Conservation (phyloP, 2,113 vertebrate genomes). For the Indicator maculatus region DNA sequence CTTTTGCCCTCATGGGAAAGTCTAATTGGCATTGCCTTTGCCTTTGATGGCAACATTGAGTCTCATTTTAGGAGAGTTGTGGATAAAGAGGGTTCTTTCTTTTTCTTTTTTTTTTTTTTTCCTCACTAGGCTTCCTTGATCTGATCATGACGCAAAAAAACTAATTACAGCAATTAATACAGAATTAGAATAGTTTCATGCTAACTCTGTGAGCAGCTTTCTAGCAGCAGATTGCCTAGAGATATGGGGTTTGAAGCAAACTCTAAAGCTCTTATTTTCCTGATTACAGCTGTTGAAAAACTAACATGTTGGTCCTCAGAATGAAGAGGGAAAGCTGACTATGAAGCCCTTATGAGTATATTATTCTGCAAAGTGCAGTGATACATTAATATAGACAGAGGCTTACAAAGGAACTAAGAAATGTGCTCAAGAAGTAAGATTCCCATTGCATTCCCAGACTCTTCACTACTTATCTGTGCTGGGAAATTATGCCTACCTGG, state of each 20-base stretch:
- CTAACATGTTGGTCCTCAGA: conserved; percentile 71
- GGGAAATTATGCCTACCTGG: conserved; percentile 45
- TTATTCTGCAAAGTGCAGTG: conserved; percentile 64
- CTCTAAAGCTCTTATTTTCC: conserved; percentile 71
- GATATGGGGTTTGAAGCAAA: conserved; percentile 63
- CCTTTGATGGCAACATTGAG: conserved; percentile 4
- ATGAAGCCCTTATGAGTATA: conserved; percentile 40
- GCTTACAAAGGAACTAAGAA: conserved; percentile 38
- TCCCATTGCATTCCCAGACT: not conserved
- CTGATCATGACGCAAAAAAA: conserved; percentile 70
- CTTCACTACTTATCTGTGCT: not conserved
- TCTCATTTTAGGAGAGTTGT: not conserved
- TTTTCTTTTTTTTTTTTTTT: not conserved
- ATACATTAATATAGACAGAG: conserved; percentile 57
- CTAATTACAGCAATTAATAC: conserved; percentile 73
- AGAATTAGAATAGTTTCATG: conserved; percentile 72
- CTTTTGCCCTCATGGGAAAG: not conserved
- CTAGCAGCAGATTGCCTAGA: conserved; percentile 70
- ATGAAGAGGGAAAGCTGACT: conserved; percentile 66
- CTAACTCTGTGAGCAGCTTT: conserved; percentile 68
- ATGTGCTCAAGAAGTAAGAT: conserved; percentile 51
- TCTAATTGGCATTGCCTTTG: conserved; percentile 11
- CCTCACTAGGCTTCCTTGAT: conserved; percentile 60
- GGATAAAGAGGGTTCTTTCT: conserved; percentile 13
- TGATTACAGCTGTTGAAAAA: conserved; percentile 71